A percentile compares a stretch with the other conserved stretches of the same genome.
Evolutionary conservation across 2,113 vertebrate genomes (phyloP).

Genomic region (Sphaerodactylus townsendi): DNA sequence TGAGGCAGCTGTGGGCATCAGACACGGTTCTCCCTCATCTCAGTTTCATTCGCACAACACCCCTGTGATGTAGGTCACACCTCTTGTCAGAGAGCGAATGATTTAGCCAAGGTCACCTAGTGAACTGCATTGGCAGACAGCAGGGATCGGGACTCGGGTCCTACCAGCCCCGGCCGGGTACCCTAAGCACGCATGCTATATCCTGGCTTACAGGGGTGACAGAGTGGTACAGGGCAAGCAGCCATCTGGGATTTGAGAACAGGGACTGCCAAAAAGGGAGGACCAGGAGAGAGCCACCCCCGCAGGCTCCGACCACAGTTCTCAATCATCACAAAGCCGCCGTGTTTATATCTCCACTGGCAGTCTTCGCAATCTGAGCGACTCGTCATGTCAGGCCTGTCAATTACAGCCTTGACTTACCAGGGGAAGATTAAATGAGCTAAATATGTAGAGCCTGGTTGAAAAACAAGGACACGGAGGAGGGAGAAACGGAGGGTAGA

Average conservation of each 20-base stretch:
- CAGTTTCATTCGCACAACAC: too few relatives aligned
- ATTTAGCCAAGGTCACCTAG: too few relatives aligned
- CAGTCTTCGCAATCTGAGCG: conserved; percentile 64
- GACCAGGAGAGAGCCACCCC: accelerated
- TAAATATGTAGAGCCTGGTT: conserved; percentile 71
- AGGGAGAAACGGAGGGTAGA: conserved; percentile 50
- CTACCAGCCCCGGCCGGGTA: too few relatives aligned
- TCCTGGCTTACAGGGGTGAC: too few relatives aligned
- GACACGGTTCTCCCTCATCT: too few relatives aligned
- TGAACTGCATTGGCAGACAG: too few relatives aligned
- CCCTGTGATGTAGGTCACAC: too few relatives aligned
- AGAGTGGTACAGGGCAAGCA: neutral
- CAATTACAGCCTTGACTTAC: conserved; percentile 67
- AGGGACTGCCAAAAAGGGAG: neutral
- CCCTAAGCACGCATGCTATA: too few relatives aligned
- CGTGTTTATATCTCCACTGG: conserved; percentile 66
- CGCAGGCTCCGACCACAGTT: conserved; percentile 45
- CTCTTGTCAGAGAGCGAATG: too few relatives aligned
- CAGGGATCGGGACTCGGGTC: too few relatives aligned
- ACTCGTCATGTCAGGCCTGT: conserved; percentile 68
- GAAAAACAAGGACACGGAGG: conserved; percentile 34
- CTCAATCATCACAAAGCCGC: conserved; percentile 61
- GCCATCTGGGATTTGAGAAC: neutral
- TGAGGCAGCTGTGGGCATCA: too few relatives aligned
- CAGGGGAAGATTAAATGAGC: conserved; percentile 71